Percentiles rank a stretch among this genome's conserved stretches.
Evolutionary conservation across 2,113 vertebrate genomes (phyloP).

Genomic region (Entelurus aequoreus): DNA sequence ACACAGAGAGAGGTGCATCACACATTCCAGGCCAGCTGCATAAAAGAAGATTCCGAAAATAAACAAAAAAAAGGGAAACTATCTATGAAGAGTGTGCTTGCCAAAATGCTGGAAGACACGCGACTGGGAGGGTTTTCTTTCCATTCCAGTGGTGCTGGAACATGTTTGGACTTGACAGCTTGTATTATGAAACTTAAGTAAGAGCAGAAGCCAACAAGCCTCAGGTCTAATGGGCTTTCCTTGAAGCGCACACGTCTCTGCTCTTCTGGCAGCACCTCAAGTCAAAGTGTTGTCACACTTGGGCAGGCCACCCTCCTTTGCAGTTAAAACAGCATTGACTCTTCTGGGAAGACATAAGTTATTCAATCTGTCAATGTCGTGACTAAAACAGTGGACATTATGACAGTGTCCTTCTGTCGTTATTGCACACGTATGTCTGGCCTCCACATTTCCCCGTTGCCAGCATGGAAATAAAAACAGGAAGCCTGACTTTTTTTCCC

Average conservation of each 20-base stretch:
- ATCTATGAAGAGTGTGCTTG: background rate
- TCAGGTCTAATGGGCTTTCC: conserved; percentile 17
- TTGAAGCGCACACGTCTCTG: background rate
- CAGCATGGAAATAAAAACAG: conserved; percentile 39
- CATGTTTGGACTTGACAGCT: conserved; percentile 33
- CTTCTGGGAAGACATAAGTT: no score
- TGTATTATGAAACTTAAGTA: conserved; percentile 4
- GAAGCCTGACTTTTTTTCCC: conserved; percentile 19
- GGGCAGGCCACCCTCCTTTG: no score
- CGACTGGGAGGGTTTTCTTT: conserved; percentile 11
- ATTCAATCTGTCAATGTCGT: no score
- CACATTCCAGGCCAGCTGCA: no score
- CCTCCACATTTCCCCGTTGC: conserved; percentile 33
- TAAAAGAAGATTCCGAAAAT: background rate
- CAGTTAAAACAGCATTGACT: no score
- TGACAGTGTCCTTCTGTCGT: background rate
- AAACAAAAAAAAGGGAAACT: background rate
- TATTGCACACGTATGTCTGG: conserved; percentile 25
- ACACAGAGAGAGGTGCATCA: no score
- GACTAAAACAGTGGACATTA: background rate
- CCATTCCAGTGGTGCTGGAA: conserved; percentile 23
- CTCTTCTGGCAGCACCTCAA: no score
- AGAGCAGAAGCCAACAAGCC: conserved; percentile 16
- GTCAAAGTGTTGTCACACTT: no score
- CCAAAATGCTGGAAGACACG: background rate